Evolutionary conservation across 2,888 invertebrate genomes (phyloP).

Genomic region (Pterostichus madidus): DNA sequence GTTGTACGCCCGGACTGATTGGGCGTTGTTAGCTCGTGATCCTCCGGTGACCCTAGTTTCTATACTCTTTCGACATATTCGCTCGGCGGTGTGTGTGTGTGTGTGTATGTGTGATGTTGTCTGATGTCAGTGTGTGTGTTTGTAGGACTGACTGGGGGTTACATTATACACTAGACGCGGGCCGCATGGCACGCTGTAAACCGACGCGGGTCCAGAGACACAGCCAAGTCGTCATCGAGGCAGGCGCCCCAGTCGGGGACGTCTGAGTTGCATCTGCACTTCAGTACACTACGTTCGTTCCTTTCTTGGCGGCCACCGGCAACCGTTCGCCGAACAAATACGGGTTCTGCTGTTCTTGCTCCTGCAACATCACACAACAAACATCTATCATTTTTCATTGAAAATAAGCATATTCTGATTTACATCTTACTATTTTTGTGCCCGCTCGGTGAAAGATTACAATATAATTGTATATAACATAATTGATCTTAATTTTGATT

Average conservation of each 20-base stretch:
- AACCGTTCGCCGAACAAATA: constrained; percentile 91
- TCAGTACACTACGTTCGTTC: constrained; percentile 83
- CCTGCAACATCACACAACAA: constrained; percentile 78
- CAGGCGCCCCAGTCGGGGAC: background rate
- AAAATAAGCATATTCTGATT: too few species aligned
- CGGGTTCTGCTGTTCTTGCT: constrained; percentile 83
- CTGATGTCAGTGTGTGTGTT: constrained; percentile 41
- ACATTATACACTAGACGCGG: constrained; percentile 23
- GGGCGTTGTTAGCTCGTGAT: background rate
- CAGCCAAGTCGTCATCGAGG: constrained; percentile 16
- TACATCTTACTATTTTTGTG: too few species aligned
- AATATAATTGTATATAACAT: too few species aligned
- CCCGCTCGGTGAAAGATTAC: too few species aligned
- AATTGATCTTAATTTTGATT: too few species aligned
- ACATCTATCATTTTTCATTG: constrained; percentile 54
- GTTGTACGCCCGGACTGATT: background rate
- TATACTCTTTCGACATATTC: constrained; percentile 13
- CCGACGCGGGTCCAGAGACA: background rate
- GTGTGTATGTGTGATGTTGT: constrained; percentile 20
- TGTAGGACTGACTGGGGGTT: constrained; percentile 19
- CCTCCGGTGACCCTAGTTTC: constrained; percentile 2
- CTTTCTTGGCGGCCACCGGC: constrained; percentile 96
- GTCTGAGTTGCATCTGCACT: constrained; percentile 68
- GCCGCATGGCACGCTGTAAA: constrained; percentile 23
- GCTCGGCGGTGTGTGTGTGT: constrained; percentile 18